These are phyloP conservation scores for Clarias magur DNA, from an alignment of 2,113 vertebrate species.

Conservation along the genomic window DNA sequence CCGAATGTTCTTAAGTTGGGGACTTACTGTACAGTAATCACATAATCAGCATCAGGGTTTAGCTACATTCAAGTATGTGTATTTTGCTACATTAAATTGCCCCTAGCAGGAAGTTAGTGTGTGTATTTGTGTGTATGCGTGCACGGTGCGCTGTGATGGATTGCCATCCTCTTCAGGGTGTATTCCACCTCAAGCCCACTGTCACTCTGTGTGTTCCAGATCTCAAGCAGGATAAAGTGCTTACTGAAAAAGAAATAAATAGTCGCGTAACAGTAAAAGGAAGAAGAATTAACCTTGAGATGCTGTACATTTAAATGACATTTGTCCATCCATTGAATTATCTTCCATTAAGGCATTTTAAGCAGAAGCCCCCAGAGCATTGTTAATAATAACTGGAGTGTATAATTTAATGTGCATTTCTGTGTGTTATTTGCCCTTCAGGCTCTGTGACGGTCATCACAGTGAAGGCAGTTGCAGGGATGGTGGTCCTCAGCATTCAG, in stretches of 20 bases:
- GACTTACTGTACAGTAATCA: not conserved
- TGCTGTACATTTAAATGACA: not conserved
- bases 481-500: conserved; percentile 84
- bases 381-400: not conserved
- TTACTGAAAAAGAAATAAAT: not conserved
- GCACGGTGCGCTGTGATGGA: not conserved
- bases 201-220: not conserved
- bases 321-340: not conserved
- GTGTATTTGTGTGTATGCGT: not conserved
- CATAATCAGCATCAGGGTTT: not conserved
- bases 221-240: not conserved
- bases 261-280: not conserved
- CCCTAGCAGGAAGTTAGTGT: not conserved
- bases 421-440: conserved; percentile 56
- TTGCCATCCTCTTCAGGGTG: not conserved
- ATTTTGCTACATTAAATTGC: not conserved
- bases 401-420: not conserved
- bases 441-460: conserved; percentile 90
- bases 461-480: conserved; percentile 90
- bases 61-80: not conserved
- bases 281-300: not conserved
- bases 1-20: too few species aligned
- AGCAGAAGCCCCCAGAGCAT: not conserved
- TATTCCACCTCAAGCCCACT: too few species aligned
- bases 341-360: not conserved